A percentile compares a stretch with the other conserved stretches of the same genome.
phyloP scores from a whole-genome alignment of 1,140 invertebrate genomes.

The Dryas iulia region DNA sequence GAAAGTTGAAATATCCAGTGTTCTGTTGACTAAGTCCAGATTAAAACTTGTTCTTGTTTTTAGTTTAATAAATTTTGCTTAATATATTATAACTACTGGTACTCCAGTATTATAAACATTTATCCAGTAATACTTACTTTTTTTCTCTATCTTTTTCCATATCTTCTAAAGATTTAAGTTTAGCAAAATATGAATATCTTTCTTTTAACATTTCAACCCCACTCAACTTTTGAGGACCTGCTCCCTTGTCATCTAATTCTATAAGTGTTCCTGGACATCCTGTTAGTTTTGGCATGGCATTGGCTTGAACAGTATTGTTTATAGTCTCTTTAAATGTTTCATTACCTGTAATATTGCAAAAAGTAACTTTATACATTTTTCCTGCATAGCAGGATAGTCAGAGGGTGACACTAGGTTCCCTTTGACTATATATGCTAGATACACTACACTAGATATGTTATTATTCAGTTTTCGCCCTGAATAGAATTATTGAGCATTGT shows the following conservation, averaged over 20 bases:
- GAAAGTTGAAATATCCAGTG: no score
- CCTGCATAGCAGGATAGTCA: no score
- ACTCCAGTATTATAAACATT: background rate
- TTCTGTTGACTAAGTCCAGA: no score
- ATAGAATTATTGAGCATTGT: no score
- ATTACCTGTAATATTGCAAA: background rate
- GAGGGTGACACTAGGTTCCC: no score
- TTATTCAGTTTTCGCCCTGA: no score
- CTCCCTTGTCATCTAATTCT: constrained; percentile 74
- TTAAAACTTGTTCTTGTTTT: no score
- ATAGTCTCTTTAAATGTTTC: background rate
- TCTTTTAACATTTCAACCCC: constrained; percentile 82
- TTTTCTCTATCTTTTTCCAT: constrained; percentile 71
- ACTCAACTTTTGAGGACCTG: constrained; percentile 58
- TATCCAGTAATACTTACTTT: constrained; percentile 46
- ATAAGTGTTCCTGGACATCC: constrained; percentile 82
- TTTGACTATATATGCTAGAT: no score
- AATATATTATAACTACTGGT: background rate
- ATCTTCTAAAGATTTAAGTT: constrained; percentile 74
- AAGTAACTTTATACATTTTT: background rate
- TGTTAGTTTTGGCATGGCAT: constrained; percentile 75
- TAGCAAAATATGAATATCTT: constrained; percentile 82
- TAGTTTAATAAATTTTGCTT: no score
- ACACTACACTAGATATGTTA: no score
- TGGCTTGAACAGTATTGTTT: background rate